Base-by-base conservation (phyloP, 2,797 vertebrate species). In the Epinephelus coioides region DNA sequence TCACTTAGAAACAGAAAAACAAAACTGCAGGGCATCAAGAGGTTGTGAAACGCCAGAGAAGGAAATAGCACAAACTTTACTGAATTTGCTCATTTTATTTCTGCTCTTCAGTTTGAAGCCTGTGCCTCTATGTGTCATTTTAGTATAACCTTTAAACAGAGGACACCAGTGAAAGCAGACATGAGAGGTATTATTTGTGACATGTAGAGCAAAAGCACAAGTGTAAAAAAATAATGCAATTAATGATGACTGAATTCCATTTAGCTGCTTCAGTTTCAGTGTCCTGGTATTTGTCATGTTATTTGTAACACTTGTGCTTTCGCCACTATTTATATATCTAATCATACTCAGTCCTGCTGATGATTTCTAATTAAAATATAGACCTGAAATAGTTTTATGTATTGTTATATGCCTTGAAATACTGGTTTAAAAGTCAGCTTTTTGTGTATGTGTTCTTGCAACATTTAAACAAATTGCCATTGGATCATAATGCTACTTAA, bases 51-150 rank as follows among this genome's bases (percentile, higher is more conserved):
- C 14, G 13, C 17, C 51, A 43, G 27, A 15, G 7, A 54, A 12
- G 53, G 62, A 82, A 88, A 84, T 38, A 11, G 10, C 19, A 25
- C 8, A 51, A 34, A 61, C 8, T 4, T 62, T 17, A 66, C 44
- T 8, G n/a, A 47, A 53, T 2, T 4, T 13, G 0, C 6, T 3
- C 13, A 23, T 77, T 77, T 83, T 70, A 59, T 78, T 76, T 83
- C 70, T 78, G 34, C 51, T 74, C 23, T 34, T 49, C 27, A n/a
- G 46, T 56, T 55, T 47, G 19, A 79, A 44, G 25, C 62, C 17
- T 30, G 3, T 27, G 14, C 3, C 17, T 49, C 54, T 30, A 27
- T 46, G 8, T 62, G 18, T 63, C 19, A 46, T 74, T 71, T 79
- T 30, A 40, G 21, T 23, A 5, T 17, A 34, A 47, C 25, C 9